Conservation (phyloP, 1,140 invertebrate species). For the Piezodorus guildinii region DNA sequence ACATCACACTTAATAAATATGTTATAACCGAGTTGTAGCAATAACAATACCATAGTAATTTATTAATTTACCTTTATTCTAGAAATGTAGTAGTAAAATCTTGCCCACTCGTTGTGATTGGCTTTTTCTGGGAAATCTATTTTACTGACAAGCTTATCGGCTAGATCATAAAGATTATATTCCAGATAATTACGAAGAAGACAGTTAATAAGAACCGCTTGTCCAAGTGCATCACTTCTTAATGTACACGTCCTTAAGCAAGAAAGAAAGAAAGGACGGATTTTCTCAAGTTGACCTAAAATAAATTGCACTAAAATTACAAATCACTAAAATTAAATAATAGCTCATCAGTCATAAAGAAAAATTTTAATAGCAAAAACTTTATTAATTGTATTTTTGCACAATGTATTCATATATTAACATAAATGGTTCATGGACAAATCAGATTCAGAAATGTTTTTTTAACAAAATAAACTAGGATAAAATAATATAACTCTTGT, state of each 20-base stretch:
- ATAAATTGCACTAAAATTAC: background rate
- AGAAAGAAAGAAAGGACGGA: background rate
- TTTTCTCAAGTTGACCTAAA: background rate
- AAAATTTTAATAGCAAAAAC: too few relatives aligned
- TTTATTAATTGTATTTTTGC: too few relatives aligned
- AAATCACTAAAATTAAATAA: too few relatives aligned
- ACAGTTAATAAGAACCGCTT: conserved; percentile 6
- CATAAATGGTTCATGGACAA: too few relatives aligned
- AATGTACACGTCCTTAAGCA: background rate
- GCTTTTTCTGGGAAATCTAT: background rate
- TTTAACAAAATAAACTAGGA: too few relatives aligned
- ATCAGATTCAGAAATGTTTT: too few relatives aligned
- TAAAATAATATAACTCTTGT: too few relatives aligned
- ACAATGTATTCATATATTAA: too few relatives aligned
- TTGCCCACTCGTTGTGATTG: conserved; percentile 3
- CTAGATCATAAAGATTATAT: background rate
- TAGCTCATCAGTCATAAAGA: too few relatives aligned
- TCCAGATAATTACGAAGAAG: background rate
- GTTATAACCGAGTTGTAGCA: too few relatives aligned
- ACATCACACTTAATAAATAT: too few relatives aligned
- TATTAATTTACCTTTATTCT: background rate
- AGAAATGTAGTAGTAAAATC: background rate
- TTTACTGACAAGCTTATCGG: conserved; percentile 4
- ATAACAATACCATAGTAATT: too few relatives aligned
- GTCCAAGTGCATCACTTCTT: background rate